Percentiles rank a stretch among this genome's conserved stretches.
Evolutionary conservation across 2,888 invertebrate species (phyloP).

Genomic region (Eumacrocentrus americanus): DNA sequence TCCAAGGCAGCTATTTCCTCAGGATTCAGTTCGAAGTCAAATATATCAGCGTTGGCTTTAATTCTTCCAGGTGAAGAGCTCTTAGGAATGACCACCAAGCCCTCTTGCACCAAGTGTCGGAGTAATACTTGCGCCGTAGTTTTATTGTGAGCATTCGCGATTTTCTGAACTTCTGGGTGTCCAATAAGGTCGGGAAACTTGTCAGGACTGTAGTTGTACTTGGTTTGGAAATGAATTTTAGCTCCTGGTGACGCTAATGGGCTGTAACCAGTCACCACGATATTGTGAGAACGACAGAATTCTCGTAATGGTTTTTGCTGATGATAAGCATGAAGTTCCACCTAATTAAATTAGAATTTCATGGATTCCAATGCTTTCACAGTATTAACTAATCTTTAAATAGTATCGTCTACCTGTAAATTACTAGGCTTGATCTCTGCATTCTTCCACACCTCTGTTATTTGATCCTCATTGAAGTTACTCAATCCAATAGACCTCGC

Average conservation of each 20-base stretch:
- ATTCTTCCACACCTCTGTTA: constrained; percentile 67
- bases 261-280: constrained; percentile 74
- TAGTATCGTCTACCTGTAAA: constrained; percentile 62
- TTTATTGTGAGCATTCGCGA: constrained; percentile 68
- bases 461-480: constrained; percentile 77
- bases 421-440: constrained; percentile 74
- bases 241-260: constrained; percentile 77
- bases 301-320: constrained; percentile 72
- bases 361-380: not conserved
- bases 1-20: constrained; percentile 66
- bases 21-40: constrained; percentile 67
- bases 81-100: constrained; percentile 78
- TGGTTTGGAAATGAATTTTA: constrained; percentile 59
- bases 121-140: constrained; percentile 75
- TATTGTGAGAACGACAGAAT: constrained; percentile 68
- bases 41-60: constrained; percentile 73
- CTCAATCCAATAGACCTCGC: constrained; percentile 78
- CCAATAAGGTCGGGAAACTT: constrained; percentile 68
- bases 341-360: constrained; percentile 46
- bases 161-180: constrained; percentile 66
- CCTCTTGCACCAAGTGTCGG: constrained; percentile 72
- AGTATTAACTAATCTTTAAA: not conserved
- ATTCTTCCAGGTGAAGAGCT: constrained; percentile 74
- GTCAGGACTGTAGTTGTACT: constrained; percentile 51
- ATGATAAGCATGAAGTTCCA: constrained; percentile 79